These are phyloP conservation scores for rat (Rattus norvegicus) DNA, from an alignment of 2,113 vertebrate species.

Conservation along the genomic window DNA sequence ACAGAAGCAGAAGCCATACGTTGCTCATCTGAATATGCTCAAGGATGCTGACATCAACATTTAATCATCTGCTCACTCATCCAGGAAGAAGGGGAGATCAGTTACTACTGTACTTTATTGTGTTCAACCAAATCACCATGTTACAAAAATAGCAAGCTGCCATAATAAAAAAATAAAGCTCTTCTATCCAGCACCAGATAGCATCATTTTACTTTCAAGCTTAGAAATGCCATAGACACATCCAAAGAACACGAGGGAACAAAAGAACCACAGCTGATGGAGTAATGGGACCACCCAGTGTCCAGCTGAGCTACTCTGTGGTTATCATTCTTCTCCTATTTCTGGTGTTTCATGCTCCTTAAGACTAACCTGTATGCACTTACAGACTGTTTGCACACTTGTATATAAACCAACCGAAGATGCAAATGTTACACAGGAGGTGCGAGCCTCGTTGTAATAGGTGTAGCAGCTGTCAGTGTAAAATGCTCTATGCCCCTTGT, in stretches of 20 bases:
- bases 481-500: not conserved
- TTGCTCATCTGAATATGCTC: constrained; percentile 62
- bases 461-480: constrained; percentile 41
- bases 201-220: constrained; percentile 71
- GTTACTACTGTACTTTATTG: constrained; percentile 59
- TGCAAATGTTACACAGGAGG: constrained; percentile 40
- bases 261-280: constrained; percentile 31
- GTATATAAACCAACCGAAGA: constrained; percentile 3
- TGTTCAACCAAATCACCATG: constrained; percentile 65
- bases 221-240: constrained; percentile 75
- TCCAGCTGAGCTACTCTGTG: not conserved
- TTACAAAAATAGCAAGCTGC: constrained; percentile 81
- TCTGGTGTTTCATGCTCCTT: not conserved
- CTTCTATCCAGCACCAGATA: constrained; percentile 81
- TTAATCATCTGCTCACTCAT: constrained; percentile 1
- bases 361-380: constrained; percentile 60
- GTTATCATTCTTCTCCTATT: not conserved
- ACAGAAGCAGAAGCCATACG: constrained; percentile 78
- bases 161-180: constrained; percentile 74
- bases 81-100: constrained; percentile 63
- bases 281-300: not conserved
- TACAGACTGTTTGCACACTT: not conserved
- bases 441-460: constrained; percentile 48
- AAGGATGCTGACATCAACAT: not conserved
- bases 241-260: constrained; percentile 73